Evolutionary conservation across 2,113 vertebrate species (phyloP).

Genomic region (Eonycteris spelaea): DNA sequence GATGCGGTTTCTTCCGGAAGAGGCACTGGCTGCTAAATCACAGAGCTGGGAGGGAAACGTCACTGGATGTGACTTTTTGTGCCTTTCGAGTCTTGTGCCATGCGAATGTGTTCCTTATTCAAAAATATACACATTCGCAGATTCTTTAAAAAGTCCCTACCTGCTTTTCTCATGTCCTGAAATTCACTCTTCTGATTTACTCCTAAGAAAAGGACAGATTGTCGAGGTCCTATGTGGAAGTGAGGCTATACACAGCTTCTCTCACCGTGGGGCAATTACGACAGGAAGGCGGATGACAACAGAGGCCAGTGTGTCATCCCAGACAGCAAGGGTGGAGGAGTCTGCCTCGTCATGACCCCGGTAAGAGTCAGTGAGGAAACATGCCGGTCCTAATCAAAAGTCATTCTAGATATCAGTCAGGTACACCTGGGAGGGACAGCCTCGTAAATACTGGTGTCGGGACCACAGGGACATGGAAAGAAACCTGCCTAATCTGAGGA

Average conservation of each 20-base stretch:
- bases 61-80: not conserved
- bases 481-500: not conserved
- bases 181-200: constrained; percentile 6
- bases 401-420: constrained; percentile 42
- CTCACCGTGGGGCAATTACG: not conserved
- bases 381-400: constrained; percentile 43
- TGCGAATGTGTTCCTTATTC: not conserved
- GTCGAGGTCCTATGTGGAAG: not conserved
- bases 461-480: not conserved
- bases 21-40: too few relatives aligned
- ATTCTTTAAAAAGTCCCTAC: not conserved
- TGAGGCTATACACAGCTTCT: not conserved
- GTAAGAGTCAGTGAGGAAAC: constrained; percentile 42
- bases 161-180: constrained; percentile 44
- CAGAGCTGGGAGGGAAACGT: not conserved
- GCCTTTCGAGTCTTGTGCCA: not conserved
- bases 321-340: constrained; percentile 55
- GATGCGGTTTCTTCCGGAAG: not conserved
- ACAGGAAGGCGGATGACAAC: constrained; percentile 52
- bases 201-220: constrained; percentile 25
- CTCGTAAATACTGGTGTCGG: not conserved
- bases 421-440: not conserved
- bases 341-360: constrained; percentile 49
- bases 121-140: not conserved
- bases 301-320: constrained; percentile 50